phyloP scores from a whole-genome alignment of 2,888 invertebrate species.

The Agonopterix heracliana region DNA sequence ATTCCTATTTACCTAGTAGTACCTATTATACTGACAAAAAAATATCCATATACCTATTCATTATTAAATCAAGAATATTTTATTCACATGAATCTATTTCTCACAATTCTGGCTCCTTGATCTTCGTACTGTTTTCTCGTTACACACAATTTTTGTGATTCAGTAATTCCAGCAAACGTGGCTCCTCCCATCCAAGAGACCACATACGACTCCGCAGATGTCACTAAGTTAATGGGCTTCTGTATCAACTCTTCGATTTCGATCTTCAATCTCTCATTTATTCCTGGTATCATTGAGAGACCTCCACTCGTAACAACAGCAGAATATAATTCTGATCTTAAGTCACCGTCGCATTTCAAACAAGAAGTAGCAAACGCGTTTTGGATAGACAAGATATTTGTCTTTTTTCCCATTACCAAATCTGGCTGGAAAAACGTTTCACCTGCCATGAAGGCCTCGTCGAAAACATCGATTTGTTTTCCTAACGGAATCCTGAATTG shows the following conservation, averaged over 20 bases:
- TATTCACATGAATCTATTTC: conserved; percentile 37
- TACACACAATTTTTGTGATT: conserved; percentile 41
- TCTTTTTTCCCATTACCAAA: conserved; percentile 21
- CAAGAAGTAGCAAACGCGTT: conserved; percentile 31
- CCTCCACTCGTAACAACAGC: conserved; percentile 49
- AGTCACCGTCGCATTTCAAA: conserved; percentile 44
- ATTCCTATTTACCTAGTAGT: too few relatives aligned
- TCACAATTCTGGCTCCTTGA: conserved; percentile 45
- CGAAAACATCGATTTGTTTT: conserved; percentile 34
- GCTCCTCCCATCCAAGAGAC: conserved; percentile 57
- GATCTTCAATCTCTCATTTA: conserved; percentile 32
- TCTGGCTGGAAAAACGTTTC: conserved; percentile 51
- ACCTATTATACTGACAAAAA: too few relatives aligned
- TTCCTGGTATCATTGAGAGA: conserved; percentile 37
- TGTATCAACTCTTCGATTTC: conserved; percentile 32
- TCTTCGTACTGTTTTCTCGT: conserved; percentile 52
- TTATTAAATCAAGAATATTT: too few relatives aligned
- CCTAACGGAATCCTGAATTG: conserved; percentile 36
- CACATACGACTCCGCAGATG: conserved; percentile 40
- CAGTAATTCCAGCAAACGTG: conserved; percentile 46
- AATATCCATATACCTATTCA: too few relatives aligned
- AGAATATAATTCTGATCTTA: conserved; percentile 33
- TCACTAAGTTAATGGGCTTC: conserved; percentile 29
- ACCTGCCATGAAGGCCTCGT: conserved; percentile 41
- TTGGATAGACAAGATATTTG: conserved; percentile 31